Percentiles rank a stretch among this genome's conserved stretches.
Evolutionary conservation across 2,113 vertebrate genomes (phyloP).

Genomic region (Rhinogobius similis): DNA sequence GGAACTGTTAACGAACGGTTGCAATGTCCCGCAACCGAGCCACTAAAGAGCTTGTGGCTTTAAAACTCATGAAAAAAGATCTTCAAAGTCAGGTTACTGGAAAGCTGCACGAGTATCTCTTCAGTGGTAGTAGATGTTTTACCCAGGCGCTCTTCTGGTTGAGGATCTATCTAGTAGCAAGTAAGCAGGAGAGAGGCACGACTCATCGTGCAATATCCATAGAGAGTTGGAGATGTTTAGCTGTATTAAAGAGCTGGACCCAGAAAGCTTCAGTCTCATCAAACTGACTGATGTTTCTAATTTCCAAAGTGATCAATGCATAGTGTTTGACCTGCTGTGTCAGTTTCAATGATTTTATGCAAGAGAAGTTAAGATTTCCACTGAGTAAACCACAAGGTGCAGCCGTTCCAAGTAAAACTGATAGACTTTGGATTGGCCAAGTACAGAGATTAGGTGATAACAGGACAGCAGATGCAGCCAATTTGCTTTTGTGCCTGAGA

Average conservation of each 20-base stretch:
- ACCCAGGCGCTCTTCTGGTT: too few species aligned
- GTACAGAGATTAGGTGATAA: not conserved
- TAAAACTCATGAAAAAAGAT: not conserved
- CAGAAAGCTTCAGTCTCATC: not conserved
- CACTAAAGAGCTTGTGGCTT: not conserved
- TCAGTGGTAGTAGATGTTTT: too few species aligned
- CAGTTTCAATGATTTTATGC: not conserved
- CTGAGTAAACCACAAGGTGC: not conserved
- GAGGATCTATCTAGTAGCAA: too few species aligned
- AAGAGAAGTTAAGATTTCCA: not conserved
- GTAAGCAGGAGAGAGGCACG: too few species aligned
- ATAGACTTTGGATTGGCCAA: not conserved
- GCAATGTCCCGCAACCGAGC: not conserved
- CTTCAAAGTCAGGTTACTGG: too few species aligned
- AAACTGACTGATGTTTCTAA: too few species aligned
- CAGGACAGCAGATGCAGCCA: not conserved
- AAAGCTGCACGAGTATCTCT: too few species aligned
- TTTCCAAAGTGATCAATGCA: not conserved
- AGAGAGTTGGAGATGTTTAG: not conserved
- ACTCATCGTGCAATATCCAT: not conserved
- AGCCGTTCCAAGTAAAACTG: not conserved
- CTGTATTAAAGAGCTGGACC: not conserved
- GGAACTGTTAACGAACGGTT: not conserved
- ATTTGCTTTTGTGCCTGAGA: not conserved
- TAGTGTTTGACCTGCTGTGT: not conserved